These are phyloP conservation scores for Notamacropus eugenii DNA, from an alignment of 2,797 vertebrate genomes.

Conservation along the genomic window DNA sequence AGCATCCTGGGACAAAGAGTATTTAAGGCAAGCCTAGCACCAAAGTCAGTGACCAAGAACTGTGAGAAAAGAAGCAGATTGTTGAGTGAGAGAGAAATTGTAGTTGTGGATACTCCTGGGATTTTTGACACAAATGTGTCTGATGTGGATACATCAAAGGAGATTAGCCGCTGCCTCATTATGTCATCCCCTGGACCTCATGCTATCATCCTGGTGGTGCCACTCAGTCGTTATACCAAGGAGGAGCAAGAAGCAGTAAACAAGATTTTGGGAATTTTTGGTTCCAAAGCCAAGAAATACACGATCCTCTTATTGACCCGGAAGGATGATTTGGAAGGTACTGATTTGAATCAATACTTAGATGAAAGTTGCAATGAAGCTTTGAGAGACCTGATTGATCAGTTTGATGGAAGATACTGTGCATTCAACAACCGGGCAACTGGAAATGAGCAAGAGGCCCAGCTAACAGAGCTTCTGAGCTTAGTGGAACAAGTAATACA, in stretches of 20 bases:
- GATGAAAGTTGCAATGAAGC: fast-evolving
- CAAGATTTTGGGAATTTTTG: slow-evolving; percentile 57
- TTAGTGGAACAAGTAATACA: background rate
- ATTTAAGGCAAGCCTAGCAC: background rate
- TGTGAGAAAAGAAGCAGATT: background rate
- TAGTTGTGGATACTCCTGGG: background rate
- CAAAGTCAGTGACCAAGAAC: background rate
- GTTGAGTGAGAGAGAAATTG: background rate
- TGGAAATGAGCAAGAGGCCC: slow-evolving; percentile 41
- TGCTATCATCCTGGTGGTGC: slow-evolving; percentile 54
- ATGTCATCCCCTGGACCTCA: slow-evolving; percentile 65
- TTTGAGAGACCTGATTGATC: background rate
- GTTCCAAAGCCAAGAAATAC: slow-evolving; percentile 11
- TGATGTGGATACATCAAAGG: background rate
- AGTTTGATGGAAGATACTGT: slow-evolving; percentile 31
- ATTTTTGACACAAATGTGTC: background rate
- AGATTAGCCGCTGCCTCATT: background rate
- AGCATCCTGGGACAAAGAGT: slow-evolving; percentile 25
- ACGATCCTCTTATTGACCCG: slow-evolving; percentile 66
- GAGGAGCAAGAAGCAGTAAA: slow-evolving; percentile 22
- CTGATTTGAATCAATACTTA: background rate
- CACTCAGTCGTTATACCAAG: background rate
- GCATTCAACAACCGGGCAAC: slow-evolving; percentile 53
- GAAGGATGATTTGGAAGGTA: slow-evolving; percentile 55
- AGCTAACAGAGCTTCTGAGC: slow-evolving; percentile 43